A percentile compares a stretch with the other conserved stretches of the same genome.
Evolutionary conservation across 2,888 invertebrate species (phyloP).

Genomic region (Sylvicola cinctus): DNA sequence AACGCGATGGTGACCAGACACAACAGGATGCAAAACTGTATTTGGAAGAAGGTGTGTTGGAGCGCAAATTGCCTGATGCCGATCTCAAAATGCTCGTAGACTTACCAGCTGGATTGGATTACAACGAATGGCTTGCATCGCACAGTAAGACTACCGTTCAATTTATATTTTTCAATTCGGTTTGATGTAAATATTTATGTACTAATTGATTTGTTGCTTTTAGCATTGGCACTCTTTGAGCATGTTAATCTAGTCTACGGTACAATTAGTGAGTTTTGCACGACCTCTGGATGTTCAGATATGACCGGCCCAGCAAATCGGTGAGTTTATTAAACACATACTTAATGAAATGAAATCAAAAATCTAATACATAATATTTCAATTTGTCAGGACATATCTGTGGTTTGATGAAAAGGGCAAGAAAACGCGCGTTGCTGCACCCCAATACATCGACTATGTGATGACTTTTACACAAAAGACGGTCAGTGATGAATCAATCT

Average conservation of each 20-base stretch:
- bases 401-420: slow-evolving; percentile 99
- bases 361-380: slow-evolving; percentile 2
- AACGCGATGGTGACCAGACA: slow-evolving; percentile 65
- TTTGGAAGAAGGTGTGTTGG: slow-evolving; percentile 83
- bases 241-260: slow-evolving; percentile 98
- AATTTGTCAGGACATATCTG: slow-evolving; percentile 61
- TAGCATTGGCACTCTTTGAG: slow-evolving; percentile 93
- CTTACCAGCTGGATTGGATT: slow-evolving; percentile 87
- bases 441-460: slow-evolving; percentile 97
- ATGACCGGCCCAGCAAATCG: slow-evolving; percentile 93
- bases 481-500: slow-evolving; percentile 88
- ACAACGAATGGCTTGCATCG: slow-evolving; percentile 98
- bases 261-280: slow-evolving; percentile 97
- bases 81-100: slow-evolving; percentile 88
- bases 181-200: neutral
- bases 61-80: slow-evolving; percentile 83
- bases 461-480: slow-evolving; percentile 97
- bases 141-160: slow-evolving; percentile 67
- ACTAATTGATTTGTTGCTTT: too few relatives aligned
- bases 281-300: slow-evolving; percentile 82
- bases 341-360: neutral
- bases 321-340: slow-evolving; percentile 27
- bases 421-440: slow-evolving; percentile 90
- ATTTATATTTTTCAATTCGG: neutral
- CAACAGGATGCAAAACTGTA: slow-evolving; percentile 81